Base-by-base conservation (phyloP, 2,113 vertebrate species). In the Illadopsis cleaveri region DNA sequence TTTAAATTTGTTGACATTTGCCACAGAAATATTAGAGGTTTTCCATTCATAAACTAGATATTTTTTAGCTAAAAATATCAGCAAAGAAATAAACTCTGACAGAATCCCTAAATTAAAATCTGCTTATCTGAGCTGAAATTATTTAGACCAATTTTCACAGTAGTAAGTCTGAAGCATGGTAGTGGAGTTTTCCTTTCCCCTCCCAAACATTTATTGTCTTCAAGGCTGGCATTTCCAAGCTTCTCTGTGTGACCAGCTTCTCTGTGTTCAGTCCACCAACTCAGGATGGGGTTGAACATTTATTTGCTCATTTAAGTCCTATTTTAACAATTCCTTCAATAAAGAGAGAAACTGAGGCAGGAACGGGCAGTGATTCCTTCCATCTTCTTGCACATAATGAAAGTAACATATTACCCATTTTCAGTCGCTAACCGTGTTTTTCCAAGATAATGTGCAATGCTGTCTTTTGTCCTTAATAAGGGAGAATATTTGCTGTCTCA, bases 401-500 rank as follows among this genome's bases (percentile, higher is more conserved):
- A 33, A 22, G 17, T 25, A 70, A 42, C 31, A 10, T 54, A 47
- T 42, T 68, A 24, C 14, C 28, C 9, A 13, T 64, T 82, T 80
- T 78, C 24, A 18, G 31, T 56, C 11, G 2, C 6, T 82, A 82
- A 31, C 5, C 16, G 19, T 47, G 20, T 37, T 93, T 95, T 88
- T 77, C 38, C 40, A 45, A 40, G 60, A 37, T 56, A 72, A 77
- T 21, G 1, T 51, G 12, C 28, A 60, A 19, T 66, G 47, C 30
- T 92, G 1, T 81, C 38, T 93, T 92, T 92, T 81, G 33, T 75
- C 35, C 25, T 64, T 86, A 75, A 81, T 31, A 56, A 78, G 35
- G 38, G 27, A 81, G 64, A 81, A 27, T 90, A 86, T 89, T 93
- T 94, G 75, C 78, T 80, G 51, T 68, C 51, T 96, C 71, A 89